phyloP scores from a whole-genome alignment of 2,113 vertebrate genomes.

The Sula dactylatra region DNA sequence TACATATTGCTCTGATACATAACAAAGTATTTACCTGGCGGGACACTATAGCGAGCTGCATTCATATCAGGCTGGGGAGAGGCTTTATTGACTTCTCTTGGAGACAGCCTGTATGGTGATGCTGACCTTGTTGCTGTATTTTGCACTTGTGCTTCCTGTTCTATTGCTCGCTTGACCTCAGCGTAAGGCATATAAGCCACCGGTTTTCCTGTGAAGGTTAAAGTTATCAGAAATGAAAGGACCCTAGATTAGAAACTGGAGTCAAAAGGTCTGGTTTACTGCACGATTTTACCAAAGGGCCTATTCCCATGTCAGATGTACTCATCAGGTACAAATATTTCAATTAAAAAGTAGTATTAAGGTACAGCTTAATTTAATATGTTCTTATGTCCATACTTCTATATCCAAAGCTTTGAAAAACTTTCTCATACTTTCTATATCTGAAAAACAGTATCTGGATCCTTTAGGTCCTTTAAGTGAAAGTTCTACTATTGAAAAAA shows the following conservation, averaged over 20 bases:
- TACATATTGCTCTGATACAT: not conserved
- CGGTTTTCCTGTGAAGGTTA: conserved; percentile 79
- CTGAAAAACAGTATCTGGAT: not conserved
- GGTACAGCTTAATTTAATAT: not conserved
- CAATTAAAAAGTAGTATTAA: not conserved
- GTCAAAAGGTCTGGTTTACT: conserved; percentile 25
- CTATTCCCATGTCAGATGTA: not conserved
- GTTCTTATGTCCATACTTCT: not conserved
- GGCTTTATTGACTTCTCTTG: conserved; percentile 83
- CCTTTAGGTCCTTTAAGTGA: not conserved
- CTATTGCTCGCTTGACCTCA: conserved; percentile 84
- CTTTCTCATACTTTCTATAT: not conserved
- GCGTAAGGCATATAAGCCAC: conserved; percentile 84
- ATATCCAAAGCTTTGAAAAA: not conserved
- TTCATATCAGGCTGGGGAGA: conserved; percentile 82
- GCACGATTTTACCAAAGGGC: not conserved
- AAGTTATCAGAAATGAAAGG: conserved; percentile 44
- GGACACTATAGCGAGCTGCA: conserved; percentile 82
- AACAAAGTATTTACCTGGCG: conserved; percentile 80
- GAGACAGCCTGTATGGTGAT: conserved; percentile 85
- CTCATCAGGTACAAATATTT: not conserved
- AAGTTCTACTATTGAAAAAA: not conserved
- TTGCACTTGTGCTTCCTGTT: conserved; percentile 82
- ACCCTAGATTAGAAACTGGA: conserved; percentile 8
- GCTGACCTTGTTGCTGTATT: conserved; percentile 76